Base-by-base conservation (phyloP, 2,113 vertebrate genomes). In the Puntigrus tetrazona region DNA sequence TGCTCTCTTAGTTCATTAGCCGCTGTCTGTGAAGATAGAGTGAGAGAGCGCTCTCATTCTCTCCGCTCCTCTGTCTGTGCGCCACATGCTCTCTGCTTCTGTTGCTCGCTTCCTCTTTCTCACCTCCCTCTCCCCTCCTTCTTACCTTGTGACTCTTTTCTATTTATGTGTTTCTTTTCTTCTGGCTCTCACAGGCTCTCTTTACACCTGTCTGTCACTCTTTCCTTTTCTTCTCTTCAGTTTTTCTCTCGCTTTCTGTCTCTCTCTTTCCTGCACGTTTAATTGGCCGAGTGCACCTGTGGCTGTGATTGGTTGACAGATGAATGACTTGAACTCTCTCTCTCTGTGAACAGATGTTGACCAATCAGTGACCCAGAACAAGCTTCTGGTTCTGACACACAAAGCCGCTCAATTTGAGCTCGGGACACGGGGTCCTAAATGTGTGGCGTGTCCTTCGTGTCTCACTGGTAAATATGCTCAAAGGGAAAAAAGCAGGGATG, bases 271-370 rank as follows among this genome's bases (percentile, higher is more conserved):
- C 41, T 80, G 67, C 20, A 41, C 4, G 7, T 59, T 72, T 47
- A 70, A 29, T 63, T 31, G 43, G 20, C 34, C 4, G 6, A 47
- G 80, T 29, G n/a, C 74, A 84, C 52, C 47, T 55, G 52, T 86
- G 14, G 45, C 59, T 82, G 27, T 88, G 87, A 86, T 87, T 85
- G 74, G 85, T 76, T 85, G 29, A 85, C 38, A 83, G 84, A 43
- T 63, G 47, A 78, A 45, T 63, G 70, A 47, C 75, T 81, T 61
- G 65, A 57, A 16, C 65, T 61, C 76, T 31, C 22, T 79, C 41
- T 41, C 20, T 43, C 22, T 78, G 34, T 75, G 47, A 81, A 72
- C 69, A 78, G 63, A 84, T 81, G 59, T 65, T 85, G 78, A 76
- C 82, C 72, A 78, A 77, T 85, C 80, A 81, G 50, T 83, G 55